phyloP scores from a whole-genome alignment of 2,113 vertebrate genomes.

The Paedocypris sp. region DNA sequence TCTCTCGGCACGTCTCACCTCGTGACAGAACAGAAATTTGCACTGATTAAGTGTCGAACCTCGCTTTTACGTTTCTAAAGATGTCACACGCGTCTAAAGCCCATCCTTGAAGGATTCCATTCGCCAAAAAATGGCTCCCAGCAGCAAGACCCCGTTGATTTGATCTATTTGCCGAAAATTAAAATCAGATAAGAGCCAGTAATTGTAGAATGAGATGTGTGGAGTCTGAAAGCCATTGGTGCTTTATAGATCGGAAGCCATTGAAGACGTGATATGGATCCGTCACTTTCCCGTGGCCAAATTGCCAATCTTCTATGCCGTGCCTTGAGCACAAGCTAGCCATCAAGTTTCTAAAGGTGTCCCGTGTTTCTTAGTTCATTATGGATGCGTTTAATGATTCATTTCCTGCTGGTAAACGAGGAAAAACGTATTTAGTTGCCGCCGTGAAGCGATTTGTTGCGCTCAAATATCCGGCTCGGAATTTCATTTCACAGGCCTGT shows the following conservation, averaged over 20 bases:
- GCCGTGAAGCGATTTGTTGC: neutral
- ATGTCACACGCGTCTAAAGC: neutral
- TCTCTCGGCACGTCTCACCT: neutral
- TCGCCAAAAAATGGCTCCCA: constrained; percentile 20
- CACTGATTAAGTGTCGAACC: neutral
- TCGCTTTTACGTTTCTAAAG: neutral
- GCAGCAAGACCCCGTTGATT: constrained; percentile 14
- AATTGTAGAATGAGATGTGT: constrained; percentile 2
- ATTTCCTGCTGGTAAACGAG: constrained; percentile 12
- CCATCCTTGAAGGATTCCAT: neutral
- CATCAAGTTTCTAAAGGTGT: neutral
- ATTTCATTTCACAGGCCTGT: neutral
- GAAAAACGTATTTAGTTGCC: neutral
- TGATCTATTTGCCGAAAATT: constrained; percentile 28
- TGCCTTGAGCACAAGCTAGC: neutral
- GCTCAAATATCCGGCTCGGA: neutral
- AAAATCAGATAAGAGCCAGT: constrained; percentile 33
- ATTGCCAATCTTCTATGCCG: neutral
- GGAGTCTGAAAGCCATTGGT: neutral
- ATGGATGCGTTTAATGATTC: constrained; percentile 8
- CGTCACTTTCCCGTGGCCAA: constrained; percentile 6
- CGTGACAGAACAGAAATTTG: neutral
- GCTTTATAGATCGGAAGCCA: constrained; percentile 6
- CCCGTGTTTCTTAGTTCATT: neutral
- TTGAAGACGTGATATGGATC: constrained; percentile 16